A percentile compares a stretch with the other conserved stretches of the same genome.
These are phyloP conservation scores for Watsonalla cultraria DNA, from an alignment of 2,888 invertebrate species.

Conservation along the genomic window DNA sequence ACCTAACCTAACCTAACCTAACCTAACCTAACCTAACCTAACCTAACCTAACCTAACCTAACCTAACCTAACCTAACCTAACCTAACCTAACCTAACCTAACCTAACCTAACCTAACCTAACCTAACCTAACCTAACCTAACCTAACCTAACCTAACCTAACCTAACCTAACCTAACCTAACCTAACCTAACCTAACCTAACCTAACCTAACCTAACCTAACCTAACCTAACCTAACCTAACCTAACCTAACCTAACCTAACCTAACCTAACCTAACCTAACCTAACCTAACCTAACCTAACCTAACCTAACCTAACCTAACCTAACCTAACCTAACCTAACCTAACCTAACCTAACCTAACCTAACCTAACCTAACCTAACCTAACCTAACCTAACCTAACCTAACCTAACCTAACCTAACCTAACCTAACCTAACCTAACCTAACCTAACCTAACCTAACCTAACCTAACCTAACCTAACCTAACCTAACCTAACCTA, in stretches of 20 bases:
- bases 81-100: slow-evolving; percentile 7
- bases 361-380: slow-evolving; percentile 15
- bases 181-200: slow-evolving; percentile 17
- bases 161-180: slow-evolving; percentile 20
- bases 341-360: slow-evolving; percentile 17
- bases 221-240: slow-evolving; percentile 13
- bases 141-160: slow-evolving; percentile 17
- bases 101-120: slow-evolving; percentile 7
- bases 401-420: slow-evolving; percentile 5
- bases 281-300: slow-evolving; percentile 17
- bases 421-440: slow-evolving; percentile 14
- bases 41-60: too few relatives aligned
- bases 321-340: slow-evolving; percentile 13
- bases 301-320: slow-evolving; percentile 16
- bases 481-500: slow-evolving; percentile 14
- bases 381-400: slow-evolving; percentile 17
- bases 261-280: slow-evolving; percentile 18
- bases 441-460: slow-evolving; percentile 15
- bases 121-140: slow-evolving; percentile 18
- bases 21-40: background rate
- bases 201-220: slow-evolving; percentile 13
- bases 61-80: slow-evolving; percentile 12
- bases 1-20: too few relatives aligned
- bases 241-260: slow-evolving; percentile 16
- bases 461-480: slow-evolving; percentile 12